Base-by-base conservation (phyloP, 2,797 vertebrate genomes). In the Pantherophis vulpinus region DNA sequence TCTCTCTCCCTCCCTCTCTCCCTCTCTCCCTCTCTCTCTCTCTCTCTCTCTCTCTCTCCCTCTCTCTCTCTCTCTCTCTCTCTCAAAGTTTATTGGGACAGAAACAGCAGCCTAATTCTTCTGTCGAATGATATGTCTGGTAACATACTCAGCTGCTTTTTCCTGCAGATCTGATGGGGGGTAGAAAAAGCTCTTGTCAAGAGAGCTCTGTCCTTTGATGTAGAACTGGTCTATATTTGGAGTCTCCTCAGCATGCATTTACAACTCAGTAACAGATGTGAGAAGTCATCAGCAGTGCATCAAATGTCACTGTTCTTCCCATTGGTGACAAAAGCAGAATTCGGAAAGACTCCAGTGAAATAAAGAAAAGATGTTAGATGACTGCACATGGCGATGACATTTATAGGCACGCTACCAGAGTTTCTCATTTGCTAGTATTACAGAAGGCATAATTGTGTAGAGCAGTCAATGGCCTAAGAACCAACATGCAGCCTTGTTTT, bases 141-240 rank as follows among this genome's bases (percentile, higher is more conserved):
- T 95, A 94, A 95, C 95, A 90, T 92, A 87, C 94, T 89, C 66
- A 89, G 88, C 90, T 91, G 91, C 27, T 91, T 91, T 87, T 93
- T 95, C 96, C 91, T 66, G 93, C 88, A 97, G 97, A 97, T 97
- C 97, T 97, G 96, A 97, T 98, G 98, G 98, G 97, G 97, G 27
- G 16, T 97, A 97, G 97, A 95, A 89, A 97, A 92, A 96, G 95
- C 95, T 94, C 93, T 94, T 95, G n/a, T 32, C 25, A 51, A 51
- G 47, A 51, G 47, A 51, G 47, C 66, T 95, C 95, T 83, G 9
- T 51, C 18, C n/a, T 90, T 51, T 42, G 96, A 90, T 95, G 74
- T 79, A 93, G 90, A 88, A 55, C 88, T 91, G 61, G 96, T 93
- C 88, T 96, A 93, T 93, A 93, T 96, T 88, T 93, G 92, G 95